phyloP scores from a whole-genome alignment of 2,797 vertebrate species.

The Gallinago solitaria region DNA sequence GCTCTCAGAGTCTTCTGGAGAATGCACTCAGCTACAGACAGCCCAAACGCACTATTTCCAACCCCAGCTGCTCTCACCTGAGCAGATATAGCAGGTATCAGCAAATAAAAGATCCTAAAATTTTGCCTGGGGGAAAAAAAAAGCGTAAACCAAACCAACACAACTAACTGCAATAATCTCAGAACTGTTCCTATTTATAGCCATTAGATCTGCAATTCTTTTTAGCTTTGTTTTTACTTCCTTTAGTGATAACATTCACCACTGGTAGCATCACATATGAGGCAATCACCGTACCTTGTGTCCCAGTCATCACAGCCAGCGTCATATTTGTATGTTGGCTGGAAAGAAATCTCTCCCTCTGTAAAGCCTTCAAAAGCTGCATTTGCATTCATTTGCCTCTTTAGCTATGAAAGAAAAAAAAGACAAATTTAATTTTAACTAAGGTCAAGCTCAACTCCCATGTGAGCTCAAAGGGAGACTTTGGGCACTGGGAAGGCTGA shows the following conservation, averaged over 20 bases:
- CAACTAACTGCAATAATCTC: not conserved
- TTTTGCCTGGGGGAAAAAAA: not conserved
- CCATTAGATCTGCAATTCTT: not conserved
- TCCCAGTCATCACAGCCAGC: constrained; percentile 94
- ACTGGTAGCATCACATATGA: not conserved
- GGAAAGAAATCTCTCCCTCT: constrained; percentile 93
- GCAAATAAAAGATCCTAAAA: not conserved
- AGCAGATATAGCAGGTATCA: not conserved
- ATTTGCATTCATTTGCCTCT: constrained; percentile 88
- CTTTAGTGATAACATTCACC: not conserved
- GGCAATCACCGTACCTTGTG: constrained; percentile 84
- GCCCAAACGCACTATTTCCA: not conserved
- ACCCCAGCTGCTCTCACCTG: not conserved
- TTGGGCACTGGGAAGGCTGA: not conserved
- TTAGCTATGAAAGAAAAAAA: constrained; percentile 78
- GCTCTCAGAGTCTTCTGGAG: fast-evolving
- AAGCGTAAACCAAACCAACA: not conserved
- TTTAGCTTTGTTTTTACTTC: not conserved
- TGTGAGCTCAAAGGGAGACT: not conserved
- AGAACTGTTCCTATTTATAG: not conserved
- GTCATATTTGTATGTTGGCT: constrained; percentile 97
- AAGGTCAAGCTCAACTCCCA: not conserved
- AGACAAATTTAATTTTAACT: not conserved
- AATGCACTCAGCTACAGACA: not conserved
- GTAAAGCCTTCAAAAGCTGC: constrained; percentile 89